A percentile compares a stretch with the other conserved stretches of the same genome.
Conservation (phyloP, 1,140 invertebrate genomes). For the Gryllus bimaculatus region DNA sequence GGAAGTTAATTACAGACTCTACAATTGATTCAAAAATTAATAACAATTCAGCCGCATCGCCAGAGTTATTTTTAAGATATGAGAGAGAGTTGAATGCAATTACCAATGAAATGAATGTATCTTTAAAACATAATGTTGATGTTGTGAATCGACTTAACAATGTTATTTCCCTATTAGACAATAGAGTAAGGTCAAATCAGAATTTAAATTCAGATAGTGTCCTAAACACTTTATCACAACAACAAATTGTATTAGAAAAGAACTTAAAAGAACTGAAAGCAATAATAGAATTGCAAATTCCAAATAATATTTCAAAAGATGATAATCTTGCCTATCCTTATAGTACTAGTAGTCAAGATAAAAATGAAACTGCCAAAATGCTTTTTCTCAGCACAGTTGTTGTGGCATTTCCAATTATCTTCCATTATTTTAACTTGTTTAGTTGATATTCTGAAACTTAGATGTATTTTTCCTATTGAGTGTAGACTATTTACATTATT, state of each 20-base stretch:
- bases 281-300: neutral
- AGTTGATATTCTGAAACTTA: neutral
- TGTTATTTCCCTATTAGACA: constrained; percentile 12
- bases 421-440: neutral
- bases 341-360: neutral
- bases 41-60: neutral
- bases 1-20: constrained; percentile 43
- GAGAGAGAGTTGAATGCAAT: constrained; percentile 11
- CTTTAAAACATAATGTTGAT: constrained; percentile 8
- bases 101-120: constrained; percentile 17
- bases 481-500: too few species aligned
- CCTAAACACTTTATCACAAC: neutral
- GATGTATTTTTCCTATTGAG: too few species aligned
- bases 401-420: neutral
- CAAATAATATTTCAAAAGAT: neutral
- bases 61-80: constrained; percentile 16
- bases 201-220: constrained; percentile 9
- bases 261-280: constrained; percentile 16
- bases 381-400: neutral
- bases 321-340: neutral
- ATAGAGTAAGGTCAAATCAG: constrained; percentile 11
- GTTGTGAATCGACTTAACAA: constrained; percentile 9
- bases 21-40: constrained; percentile 6
- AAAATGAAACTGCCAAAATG: neutral
- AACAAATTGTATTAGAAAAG: neutral